Evolutionary conservation across 1,140 invertebrate species (phyloP), one percentile per base, ranked within the genome.

Genomic region (Atta texana): DNA sequence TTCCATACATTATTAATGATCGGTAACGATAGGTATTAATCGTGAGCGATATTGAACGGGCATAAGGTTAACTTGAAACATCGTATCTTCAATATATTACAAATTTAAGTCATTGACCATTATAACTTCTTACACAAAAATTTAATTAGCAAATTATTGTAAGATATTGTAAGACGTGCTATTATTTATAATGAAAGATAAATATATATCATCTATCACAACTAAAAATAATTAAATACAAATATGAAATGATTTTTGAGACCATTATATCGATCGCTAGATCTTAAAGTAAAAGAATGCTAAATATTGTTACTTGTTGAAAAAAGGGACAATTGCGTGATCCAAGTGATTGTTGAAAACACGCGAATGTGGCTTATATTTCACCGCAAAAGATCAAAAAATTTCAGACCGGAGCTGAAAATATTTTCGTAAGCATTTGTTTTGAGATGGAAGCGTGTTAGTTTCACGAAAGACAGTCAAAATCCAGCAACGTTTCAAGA

Each of bases 1-100:
- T 39, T 68, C 63, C 66, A 74, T 49, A 24, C 53, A 44, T 84
- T 84, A 84, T 84, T 84, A 84, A 84, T 84, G 80, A 63, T 74
- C 18, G 39, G 8, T 82, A 82, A 82, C 69, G 55, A 63, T 84
- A 74, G 55, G 21, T 49, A 49, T 82, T 74, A 84, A 75, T 84
- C 71, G 69, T 18, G 24, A 74, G 39, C 55, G 28, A 74, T 74
- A 31, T 82, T 34, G 78, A 55, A 16, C 39, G 12, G 18, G 1
- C 18, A 7, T 7, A 55, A 44, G 16, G 10, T 63, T 44, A 49
- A 55, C 21, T 49, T 10, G 18, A 72, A 61, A 59, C 31, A 74
- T 75, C 55, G n/a, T 61, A 12, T 61, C 39, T 14, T 34, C 18
- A 39, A n/a, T 71, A 28, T 24, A 59, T 76, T 7, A 68, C 64